Percentiles rank a stretch among this genome's conserved stretches.
Evolutionary conservation across 2,797 vertebrate genomes (phyloP).

Genomic region (Micrastur ruficollis): DNA sequence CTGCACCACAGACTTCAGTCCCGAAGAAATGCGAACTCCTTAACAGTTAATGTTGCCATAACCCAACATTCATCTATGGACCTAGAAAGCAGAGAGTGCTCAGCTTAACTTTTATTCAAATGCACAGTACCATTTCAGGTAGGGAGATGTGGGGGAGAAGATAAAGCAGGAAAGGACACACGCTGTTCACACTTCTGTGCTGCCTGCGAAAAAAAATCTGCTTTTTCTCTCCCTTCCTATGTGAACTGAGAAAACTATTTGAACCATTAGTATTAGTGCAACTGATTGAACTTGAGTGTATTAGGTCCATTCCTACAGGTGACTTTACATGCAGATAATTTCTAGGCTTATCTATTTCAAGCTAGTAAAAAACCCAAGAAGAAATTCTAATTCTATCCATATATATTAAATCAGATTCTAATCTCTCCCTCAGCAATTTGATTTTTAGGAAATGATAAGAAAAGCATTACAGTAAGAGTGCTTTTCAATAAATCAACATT

Average conservation of each 20-base stretch:
- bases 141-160: neutral
- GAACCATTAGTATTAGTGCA: neutral
- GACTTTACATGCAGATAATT: neutral
- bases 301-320: neutral
- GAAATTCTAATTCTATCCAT: neutral
- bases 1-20: accelerated
- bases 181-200: neutral
- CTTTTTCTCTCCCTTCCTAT: neutral
- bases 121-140: neutral
- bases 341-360: neutral
- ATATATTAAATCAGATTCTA: neutral
- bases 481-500: slow-evolving; percentile 65
- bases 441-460: slow-evolving; percentile 33
- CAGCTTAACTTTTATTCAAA: neutral
- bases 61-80: accelerated
- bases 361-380: neutral
- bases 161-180: neutral
- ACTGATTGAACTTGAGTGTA: neutral
- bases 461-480: neutral
- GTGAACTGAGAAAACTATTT: neutral
- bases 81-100: neutral
- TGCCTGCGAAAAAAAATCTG: neutral
- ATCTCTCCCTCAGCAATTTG: slow-evolving; percentile 12
- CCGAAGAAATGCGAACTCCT: neutral
- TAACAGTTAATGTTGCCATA: neutral